Percentiles rank a stretch among this genome's conserved stretches.
Evolutionary conservation across 2,113 vertebrate species (phyloP).

Genomic region (Cairina moschata): DNA sequence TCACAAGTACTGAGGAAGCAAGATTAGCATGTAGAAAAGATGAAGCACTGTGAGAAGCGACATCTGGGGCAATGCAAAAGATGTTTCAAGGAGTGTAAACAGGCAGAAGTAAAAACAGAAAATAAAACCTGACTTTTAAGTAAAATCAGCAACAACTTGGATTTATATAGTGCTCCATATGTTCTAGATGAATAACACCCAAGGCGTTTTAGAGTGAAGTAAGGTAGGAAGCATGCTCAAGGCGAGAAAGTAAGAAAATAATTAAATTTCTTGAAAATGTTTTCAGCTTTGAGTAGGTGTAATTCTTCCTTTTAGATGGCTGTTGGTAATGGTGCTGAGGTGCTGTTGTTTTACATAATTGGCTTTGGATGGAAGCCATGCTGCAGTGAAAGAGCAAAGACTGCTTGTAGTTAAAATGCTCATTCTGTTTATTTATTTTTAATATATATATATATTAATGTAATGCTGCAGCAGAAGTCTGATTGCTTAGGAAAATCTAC

Average conservation of each 20-base stretch:
- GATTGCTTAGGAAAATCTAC: not conserved
- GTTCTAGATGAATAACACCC: conserved; percentile 68
- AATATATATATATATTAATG: not conserved
- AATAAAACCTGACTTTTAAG: conserved; percentile 78
- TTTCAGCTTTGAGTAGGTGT: conserved; percentile 67
- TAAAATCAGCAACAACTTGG: conserved; percentile 76
- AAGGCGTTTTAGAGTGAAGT: conserved; percentile 56
- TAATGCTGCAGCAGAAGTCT: not conserved
- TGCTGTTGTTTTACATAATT: conserved; percentile 74
- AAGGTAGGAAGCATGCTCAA: conserved; percentile 45
- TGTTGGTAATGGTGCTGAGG: conserved; percentile 47
- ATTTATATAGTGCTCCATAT: conserved; percentile 75
- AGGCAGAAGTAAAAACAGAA: conserved; percentile 72
- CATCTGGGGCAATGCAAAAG: conserved; percentile 56
- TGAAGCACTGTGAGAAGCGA: conserved; percentile 14
- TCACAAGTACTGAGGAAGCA: conserved; percentile 9
- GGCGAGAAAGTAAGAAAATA: conserved; percentile 56
- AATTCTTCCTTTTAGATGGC: conserved; percentile 64
- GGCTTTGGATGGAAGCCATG: conserved; percentile 67
- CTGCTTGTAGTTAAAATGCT: conserved; percentile 11
- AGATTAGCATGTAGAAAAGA: conserved; percentile 48
- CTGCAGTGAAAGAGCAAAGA: conserved; percentile 64
- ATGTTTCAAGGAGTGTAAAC: conserved; percentile 68
- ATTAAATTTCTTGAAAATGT: conserved; percentile 71
- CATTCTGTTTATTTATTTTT: not conserved